Base-by-base conservation (phyloP, 2,888 invertebrate species). In the Melitaea athalia region DNA sequence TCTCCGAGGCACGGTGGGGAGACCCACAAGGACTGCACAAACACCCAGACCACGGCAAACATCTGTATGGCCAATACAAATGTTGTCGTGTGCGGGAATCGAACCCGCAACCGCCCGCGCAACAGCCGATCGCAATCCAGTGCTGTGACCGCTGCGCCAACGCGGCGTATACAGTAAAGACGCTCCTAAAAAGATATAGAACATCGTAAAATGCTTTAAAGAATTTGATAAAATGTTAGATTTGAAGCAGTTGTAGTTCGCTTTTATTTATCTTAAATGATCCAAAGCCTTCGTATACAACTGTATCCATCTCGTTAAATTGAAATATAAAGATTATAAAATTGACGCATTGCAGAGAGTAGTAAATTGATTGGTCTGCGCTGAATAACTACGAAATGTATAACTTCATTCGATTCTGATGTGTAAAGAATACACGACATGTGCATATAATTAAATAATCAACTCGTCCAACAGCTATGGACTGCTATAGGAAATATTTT, bases 281-380 rank as follows among this genome's bases (percentile, higher is more conserved):
- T 15, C 11, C 55, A 61, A 62, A 49, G 11, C 52, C 43, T 45
- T 65, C 52, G 43, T 50, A 52, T 53, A 62, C 47, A 55, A 33
- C 55, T n/a, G 60, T 43, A 66, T 62, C 61, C 61, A 62, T 67
- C 66, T 67, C 61, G 62, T 57, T 67, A 61, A 66, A 66, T 61
- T 66, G 55, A 67, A 62, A 60, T 67, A 67, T 62, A 67, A 67
- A 67, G 55, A 67, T 62, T 67, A 67, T 67, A 62, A 67, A 67
- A 67, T 67, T 67, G 66, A 55, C 66, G 66, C 66, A 67, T 61
- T 67, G 66, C 66, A 67, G 66, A 55, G 65, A 60, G 66, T 65
- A 64, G 59, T 45, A 57, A 67, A 67, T 67, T 67, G 66, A 67
- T 66, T 61, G 66, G 55, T 55, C 55, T 53, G 53, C n/a, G 47